Evolutionary conservation across 2,113 vertebrate genomes (phyloP).

Genomic region (Pseudois nayaur): DNA sequence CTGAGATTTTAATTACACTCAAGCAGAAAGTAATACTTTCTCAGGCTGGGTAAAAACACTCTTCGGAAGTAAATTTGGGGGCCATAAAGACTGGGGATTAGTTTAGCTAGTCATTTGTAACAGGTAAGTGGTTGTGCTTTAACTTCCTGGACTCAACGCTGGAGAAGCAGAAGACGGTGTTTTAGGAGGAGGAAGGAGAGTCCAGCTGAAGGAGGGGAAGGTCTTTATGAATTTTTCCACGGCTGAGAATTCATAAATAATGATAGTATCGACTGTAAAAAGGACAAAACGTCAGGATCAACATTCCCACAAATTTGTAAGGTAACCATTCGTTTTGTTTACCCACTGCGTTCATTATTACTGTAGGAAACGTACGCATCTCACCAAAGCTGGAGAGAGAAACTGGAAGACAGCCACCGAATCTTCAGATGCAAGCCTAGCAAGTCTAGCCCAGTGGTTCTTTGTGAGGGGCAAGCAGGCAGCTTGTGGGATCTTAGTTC

Average conservation of each 20-base stretch:
- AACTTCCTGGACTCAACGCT: slow-evolving; percentile 65
- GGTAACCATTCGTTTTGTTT: slow-evolving; percentile 58
- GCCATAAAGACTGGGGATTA: slow-evolving; percentile 73
- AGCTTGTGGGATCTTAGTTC: neutral
- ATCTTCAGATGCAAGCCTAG: neutral
- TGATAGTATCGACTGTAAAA: slow-evolving; percentile 45
- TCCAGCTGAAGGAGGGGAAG: slow-evolving; percentile 20
- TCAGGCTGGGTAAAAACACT: slow-evolving; percentile 30
- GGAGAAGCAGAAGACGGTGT: neutral
- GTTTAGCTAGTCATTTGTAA: slow-evolving; percentile 77
- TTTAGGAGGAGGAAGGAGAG: neutral
- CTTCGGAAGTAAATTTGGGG: slow-evolving; percentile 70
- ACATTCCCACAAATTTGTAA: slow-evolving; percentile 64
- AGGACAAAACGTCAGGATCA: slow-evolving; percentile 68
- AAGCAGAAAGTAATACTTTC: slow-evolving; percentile 76
- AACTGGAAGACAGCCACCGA: slow-evolving; percentile 62
- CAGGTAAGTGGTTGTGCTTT: slow-evolving; percentile 73
- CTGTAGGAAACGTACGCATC: slow-evolving; percentile 66
- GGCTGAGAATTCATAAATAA: slow-evolving; percentile 71
- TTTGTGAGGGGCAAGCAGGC: neutral
- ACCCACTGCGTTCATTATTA: slow-evolving; percentile 58
- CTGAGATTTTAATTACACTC: slow-evolving; percentile 77
- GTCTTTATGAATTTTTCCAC: slow-evolving; percentile 62
- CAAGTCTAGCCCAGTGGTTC: neutral
- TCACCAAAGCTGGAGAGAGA: slow-evolving; percentile 69